These are phyloP conservation scores for Aptenodytes patagonicus DNA, from an alignment of 2,113 vertebrate species.

Conservation along the genomic window DNA sequence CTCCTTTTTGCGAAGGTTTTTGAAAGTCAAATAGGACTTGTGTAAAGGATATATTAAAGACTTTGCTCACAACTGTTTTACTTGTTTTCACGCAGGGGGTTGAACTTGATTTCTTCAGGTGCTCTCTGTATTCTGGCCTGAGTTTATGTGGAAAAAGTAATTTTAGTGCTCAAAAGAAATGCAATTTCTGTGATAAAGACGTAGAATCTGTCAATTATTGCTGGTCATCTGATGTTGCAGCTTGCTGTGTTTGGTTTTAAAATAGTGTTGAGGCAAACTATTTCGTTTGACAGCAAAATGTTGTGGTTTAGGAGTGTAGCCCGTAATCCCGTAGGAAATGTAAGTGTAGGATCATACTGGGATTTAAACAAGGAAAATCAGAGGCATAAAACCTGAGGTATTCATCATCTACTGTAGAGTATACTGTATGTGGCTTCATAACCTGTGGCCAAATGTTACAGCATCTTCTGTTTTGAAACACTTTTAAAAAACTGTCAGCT, in stretches of 20 bases:
- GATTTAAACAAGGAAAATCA: constrained; percentile 57
- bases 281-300: not conserved
- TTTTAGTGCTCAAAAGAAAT: not conserved
- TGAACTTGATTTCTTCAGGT: not conserved
- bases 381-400: constrained; percentile 33
- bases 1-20: not conserved
- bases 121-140: not conserved
- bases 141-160: not conserved
- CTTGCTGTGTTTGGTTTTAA: not conserved
- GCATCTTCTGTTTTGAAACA: not conserved
- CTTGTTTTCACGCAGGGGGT: fast-evolving
- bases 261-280: not conserved
- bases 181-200: not conserved
- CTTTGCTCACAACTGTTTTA: not conserved
- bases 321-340: not conserved
- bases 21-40: not conserved
- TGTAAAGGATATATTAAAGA: not conserved
- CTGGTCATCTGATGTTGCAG: not conserved
- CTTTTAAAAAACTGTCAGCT: not conserved
- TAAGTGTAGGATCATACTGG: not conserved
- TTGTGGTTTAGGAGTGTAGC: not conserved
- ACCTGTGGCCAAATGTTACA: not conserved
- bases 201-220: not conserved
- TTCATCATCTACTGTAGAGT: constrained; percentile 15
- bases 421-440: constrained; percentile 22